Base-by-base conservation (phyloP, 1,140 invertebrate genomes). In the Leucophenga varia region DNA sequence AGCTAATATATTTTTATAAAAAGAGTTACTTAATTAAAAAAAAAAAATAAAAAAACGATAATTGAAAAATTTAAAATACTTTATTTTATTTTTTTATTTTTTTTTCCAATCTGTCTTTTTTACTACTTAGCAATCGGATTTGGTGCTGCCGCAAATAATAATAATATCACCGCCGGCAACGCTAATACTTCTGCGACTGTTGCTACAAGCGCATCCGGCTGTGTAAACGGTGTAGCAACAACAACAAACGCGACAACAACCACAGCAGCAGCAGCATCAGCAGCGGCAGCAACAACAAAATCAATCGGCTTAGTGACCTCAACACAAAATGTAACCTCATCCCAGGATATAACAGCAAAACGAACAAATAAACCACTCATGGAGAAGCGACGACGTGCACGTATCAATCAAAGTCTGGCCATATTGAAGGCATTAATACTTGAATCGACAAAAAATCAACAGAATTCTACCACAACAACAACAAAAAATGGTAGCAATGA, bases 341-440 rank as follows among this genome's bases (percentile, higher is more conserved):
- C 67, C 37, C 64, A 63, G 49, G 65, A 73, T 55, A 70, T 73
- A 52, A 61, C 61, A 56, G 77, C 77, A 49, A 70, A 79, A 55
- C 64, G 79, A 47, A 88, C 87, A 47, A 91, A 91, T 74, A 94
- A 94, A 80, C 91, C 91, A 61, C 82, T 94, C 65, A 93, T 94
- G 90, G 91, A 94, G 79, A 94, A 93, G 78, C 80, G 88, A 73
- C 78, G 92, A 49, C 74, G 92, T 57, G 91, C 91, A 10, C 80
- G 92, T 47, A 95, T 95, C 71, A 95, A 95, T 76, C 86, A 89
- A 64, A 92, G 89, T 63, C 78, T 95, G 55, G 85, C 88, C 51
- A 86, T 91, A 63, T 80, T 95, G 19, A 95, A 95, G 78, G 82
- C 83, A 31, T 80, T 94, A 16, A 90, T 93, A 56, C 79, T 93